These are phyloP conservation scores for Euzetes globulus DNA, from an alignment of 2,888 invertebrate species.

Conservation along the genomic window DNA sequence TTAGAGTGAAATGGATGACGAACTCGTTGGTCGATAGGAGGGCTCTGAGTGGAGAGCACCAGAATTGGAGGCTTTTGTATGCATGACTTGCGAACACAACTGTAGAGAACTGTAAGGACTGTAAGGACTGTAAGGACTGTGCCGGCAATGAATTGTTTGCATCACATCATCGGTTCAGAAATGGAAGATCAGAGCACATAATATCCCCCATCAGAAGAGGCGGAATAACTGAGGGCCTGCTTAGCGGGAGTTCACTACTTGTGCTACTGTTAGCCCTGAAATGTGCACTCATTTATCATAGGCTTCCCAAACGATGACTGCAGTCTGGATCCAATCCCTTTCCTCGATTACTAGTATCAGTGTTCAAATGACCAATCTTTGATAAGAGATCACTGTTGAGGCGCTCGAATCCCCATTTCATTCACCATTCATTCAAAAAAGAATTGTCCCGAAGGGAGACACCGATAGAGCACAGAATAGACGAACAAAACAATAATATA, in stretches of 20 bases:
- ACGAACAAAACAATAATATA: slow-evolving; percentile 14
- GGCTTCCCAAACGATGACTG: slow-evolving; percentile 26
- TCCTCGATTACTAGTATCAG: slow-evolving; percentile 10
- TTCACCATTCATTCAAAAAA: slow-evolving; percentile 17
- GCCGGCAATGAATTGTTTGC: slow-evolving; percentile 19
- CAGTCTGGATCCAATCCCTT: slow-evolving; percentile 25
- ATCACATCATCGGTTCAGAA: slow-evolving; percentile 20
- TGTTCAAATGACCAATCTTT: slow-evolving; percentile 26
- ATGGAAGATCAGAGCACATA: slow-evolving; percentile 25
- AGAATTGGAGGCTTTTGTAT: slow-evolving; percentile 22
- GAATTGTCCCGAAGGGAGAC: slow-evolving; percentile 28
- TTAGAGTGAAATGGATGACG: neutral
- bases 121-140: too few relatives aligned
- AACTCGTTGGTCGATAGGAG: slow-evolving; percentile 27
- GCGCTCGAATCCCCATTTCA: slow-evolving; percentile 26
- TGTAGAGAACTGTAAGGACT: too few relatives aligned
- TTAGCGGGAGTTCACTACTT: slow-evolving; percentile 25
- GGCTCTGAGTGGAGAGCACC: slow-evolving; percentile 10
- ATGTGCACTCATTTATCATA: slow-evolving; percentile 28
- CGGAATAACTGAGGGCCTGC: slow-evolving; percentile 29
- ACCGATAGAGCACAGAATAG: slow-evolving; percentile 2
- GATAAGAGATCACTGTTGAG: slow-evolving; percentile 1
- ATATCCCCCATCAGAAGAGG: slow-evolving; percentile 24
- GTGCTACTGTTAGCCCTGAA: slow-evolving; percentile 15
- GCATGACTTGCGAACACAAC: slow-evolving; percentile 1